Percentiles rank a stretch among this genome's conserved stretches.
phyloP scores from a whole-genome alignment of 1,140 invertebrate genomes.

The Drosophila equinoxialis region DNA sequence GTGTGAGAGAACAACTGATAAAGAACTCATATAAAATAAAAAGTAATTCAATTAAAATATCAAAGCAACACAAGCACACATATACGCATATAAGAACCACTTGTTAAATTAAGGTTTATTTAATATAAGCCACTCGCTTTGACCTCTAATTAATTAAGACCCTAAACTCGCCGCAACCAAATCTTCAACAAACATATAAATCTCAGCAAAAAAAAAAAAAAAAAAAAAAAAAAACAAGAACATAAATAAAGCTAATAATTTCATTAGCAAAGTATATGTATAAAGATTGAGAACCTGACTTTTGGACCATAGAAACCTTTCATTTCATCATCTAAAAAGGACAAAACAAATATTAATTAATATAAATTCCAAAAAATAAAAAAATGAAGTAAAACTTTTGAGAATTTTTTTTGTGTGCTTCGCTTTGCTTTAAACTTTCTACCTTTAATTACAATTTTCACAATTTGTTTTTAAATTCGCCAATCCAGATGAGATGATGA shows the following conservation, averaged over 20 bases:
- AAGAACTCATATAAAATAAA: not conserved
- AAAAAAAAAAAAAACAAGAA: slow-evolving; percentile 13
- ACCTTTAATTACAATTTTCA: slow-evolving; percentile 77
- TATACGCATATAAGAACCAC: not conserved
- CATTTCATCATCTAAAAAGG: slow-evolving; percentile 38
- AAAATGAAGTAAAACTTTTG: slow-evolving; percentile 56
- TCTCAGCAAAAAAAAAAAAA: slow-evolving; percentile 19
- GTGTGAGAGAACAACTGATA: too few species aligned
- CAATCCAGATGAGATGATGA: slow-evolving; percentile 33
- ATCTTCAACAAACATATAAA: slow-evolving; percentile 42
- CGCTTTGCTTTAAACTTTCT: slow-evolving; percentile 38
- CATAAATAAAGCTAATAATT: slow-evolving; percentile 41
- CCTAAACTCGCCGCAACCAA: not conserved
- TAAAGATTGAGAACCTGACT: slow-evolving; percentile 1
- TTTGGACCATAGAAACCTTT: slow-evolving; percentile 43
- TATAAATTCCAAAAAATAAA: slow-evolving; percentile 63
- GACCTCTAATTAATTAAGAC: slow-evolving; percentile 54
- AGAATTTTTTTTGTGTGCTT: slow-evolving; percentile 11
- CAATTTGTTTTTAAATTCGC: slow-evolving; percentile 37
- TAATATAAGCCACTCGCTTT: slow-evolving; percentile 39
- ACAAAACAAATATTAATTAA: slow-evolving; percentile 73
- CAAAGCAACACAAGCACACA: not conserved
- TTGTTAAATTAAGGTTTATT: slow-evolving; percentile 21
- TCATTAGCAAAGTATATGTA: slow-evolving; percentile 31
- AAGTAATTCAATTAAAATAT: not conserved